phyloP scores from a whole-genome alignment of 2,888 invertebrate genomes.

The Alcis repandata region DNA sequence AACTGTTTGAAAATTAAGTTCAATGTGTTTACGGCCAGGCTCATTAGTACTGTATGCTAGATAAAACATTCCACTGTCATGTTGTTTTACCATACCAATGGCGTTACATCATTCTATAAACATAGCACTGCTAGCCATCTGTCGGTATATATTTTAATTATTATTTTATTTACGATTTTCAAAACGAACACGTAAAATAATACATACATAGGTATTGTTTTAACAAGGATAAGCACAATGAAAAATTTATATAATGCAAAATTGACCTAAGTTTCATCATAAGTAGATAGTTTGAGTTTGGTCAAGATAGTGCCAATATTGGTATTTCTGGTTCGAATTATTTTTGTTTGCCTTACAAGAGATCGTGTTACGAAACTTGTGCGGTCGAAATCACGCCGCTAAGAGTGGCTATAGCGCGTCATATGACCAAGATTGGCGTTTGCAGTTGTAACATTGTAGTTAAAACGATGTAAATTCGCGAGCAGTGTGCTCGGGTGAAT shows the following conservation, averaged over 20 bases:
- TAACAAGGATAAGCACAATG: slow-evolving; percentile 1
- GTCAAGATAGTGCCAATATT: neutral
- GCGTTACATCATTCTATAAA: slow-evolving; percentile 36
- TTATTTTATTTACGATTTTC: slow-evolving; percentile 22
- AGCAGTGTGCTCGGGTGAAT: slow-evolving; percentile 74
- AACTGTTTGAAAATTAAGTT: slow-evolving; percentile 10
- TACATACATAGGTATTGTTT: neutral
- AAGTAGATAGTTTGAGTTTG: neutral
- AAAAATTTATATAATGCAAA: neutral
- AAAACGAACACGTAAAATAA: slow-evolving; percentile 13
- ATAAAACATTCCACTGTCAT: slow-evolving; percentile 36
- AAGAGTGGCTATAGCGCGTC: slow-evolving; percentile 24
- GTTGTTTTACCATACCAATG: slow-evolving; percentile 33
- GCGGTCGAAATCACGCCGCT: slow-evolving; percentile 31
- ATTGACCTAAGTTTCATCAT: neutral
- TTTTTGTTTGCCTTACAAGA: neutral
- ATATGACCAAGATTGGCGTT: slow-evolving; percentile 46
- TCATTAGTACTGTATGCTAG: slow-evolving; percentile 34
- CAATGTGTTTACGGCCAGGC: slow-evolving; percentile 19
- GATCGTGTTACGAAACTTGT: slow-evolving; percentile 32
- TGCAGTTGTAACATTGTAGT: slow-evolving; percentile 58
- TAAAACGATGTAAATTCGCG: slow-evolving; percentile 67
- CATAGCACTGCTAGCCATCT: slow-evolving; percentile 23
- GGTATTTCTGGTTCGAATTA: neutral
- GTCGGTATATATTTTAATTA: slow-evolving; percentile 9